Evolutionary conservation across 1,140 invertebrate genomes (phyloP).

Genomic region (Grapholita molesta): DNA sequence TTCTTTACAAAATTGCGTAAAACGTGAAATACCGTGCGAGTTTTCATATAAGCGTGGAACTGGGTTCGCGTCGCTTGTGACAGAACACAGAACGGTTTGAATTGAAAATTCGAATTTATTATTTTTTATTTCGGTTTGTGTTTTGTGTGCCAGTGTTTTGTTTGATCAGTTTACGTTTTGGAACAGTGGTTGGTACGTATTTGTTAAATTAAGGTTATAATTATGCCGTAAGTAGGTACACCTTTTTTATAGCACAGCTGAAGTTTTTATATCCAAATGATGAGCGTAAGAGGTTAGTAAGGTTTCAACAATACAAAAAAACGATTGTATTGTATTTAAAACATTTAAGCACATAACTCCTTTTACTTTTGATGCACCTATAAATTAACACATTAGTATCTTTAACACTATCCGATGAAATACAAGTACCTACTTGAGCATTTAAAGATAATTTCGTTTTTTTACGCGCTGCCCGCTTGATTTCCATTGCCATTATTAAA

Average conservation of each 20-base stretch:
- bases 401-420: background rate
- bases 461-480: background rate
- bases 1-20: background rate
- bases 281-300: too few species aligned
- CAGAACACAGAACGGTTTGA: background rate
- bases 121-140: background rate
- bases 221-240: background rate
- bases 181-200: background rate
- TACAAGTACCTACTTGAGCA: background rate
- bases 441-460: background rate
- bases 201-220: background rate
- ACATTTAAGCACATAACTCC: too few species aligned
- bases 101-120: constrained; percentile 4
- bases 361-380: background rate
- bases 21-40: constrained; percentile 7
- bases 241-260: background rate
- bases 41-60: background rate
- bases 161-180: background rate
- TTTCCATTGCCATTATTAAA: background rate
- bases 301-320: too few species aligned
- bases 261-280: too few species aligned
- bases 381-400: too few species aligned
- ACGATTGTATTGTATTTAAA: too few species aligned
- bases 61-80: constrained; percentile 2
- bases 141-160: background rate